phyloP scores from a whole-genome alignment of 2,888 invertebrate species.

The Leptopterna dolabrata region DNA sequence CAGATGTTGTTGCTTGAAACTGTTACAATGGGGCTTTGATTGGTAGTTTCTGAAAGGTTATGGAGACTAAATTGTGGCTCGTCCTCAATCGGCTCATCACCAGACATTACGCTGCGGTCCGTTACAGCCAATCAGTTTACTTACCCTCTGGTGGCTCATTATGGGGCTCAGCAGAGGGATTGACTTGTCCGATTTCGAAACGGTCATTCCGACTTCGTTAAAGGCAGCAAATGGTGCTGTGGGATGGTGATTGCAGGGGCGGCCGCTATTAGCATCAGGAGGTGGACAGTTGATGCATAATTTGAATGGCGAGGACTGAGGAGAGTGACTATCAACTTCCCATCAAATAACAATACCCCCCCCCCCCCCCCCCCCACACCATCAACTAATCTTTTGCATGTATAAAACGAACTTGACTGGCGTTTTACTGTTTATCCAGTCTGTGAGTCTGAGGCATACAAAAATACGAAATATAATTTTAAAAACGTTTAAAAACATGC shows the following conservation, averaged over 20 bases:
- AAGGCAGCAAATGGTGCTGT: neutral
- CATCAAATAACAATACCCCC: no score
- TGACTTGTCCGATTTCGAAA: neutral
- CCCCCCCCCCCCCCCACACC: no score
- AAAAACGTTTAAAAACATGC: no score
- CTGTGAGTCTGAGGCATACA: no score
- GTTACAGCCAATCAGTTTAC: neutral
- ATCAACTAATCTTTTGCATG: no score
- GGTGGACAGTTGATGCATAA: no score
- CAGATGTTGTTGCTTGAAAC: neutral
- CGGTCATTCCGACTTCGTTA: neutral
- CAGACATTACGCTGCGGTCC: neutral
- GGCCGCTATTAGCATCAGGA: neutral
- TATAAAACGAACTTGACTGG: no score
- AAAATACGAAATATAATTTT: no score
- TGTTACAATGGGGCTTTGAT: constrained; percentile 19
- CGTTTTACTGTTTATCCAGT: no score
- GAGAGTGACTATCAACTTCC: no score
- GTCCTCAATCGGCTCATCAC: constrained; percentile 29
- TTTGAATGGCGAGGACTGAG: no score
- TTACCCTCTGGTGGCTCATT: neutral
- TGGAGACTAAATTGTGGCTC: constrained; percentile 25
- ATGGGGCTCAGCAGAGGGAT: neutral
- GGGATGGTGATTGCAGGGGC: neutral
- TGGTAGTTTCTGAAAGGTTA: constrained; percentile 34